Evolutionary conservation across 2,888 invertebrate genomes (phyloP), one percentile per base, ranked within the genome.

Genomic region (Luperina testacea): DNA sequence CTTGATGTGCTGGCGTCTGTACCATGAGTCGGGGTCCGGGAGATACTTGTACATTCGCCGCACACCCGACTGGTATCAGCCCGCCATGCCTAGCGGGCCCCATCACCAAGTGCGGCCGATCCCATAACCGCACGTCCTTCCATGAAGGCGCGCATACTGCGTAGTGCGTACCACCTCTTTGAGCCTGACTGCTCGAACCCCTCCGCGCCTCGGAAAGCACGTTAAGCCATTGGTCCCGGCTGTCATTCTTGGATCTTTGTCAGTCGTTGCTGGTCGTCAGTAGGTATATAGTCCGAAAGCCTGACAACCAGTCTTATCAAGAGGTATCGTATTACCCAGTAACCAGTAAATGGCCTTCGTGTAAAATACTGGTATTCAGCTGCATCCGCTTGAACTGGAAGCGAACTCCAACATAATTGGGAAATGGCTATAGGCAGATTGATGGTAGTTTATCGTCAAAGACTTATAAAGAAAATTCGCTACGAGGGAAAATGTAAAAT

Each of bases 401-500:
- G 11, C 17, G 2, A 7, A 7, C 8, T 27, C 8, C 27, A 27
- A 63, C 27, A 63, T 59, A 59, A 0, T 13, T n/a, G n/a, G 24
- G n/a, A 57, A 57, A 11, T 11, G 27, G 27, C 6, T 27, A 7
- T 27, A 7, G 27, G 61, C 27, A 61, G 61, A 15, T 27, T 15
- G 15, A 51, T 69, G 13, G 51, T 53, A 79, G n/a, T 20, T 69
- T 79, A 64, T 38, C 27, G 9, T n/a, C 57, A n/a, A 11, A 57
- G 57, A 57, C 57, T 24, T 57, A 57, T 11, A 11, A 59, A 59
- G 57, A 59, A n/a, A 59, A 59, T 0, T n/a, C n/a, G n/a, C 24
- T 65, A 65, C 42, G 24, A 45, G 42, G n/a, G 48, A n/a, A 81
- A 72, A 77, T 65, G 20, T 73, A 51, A 75, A 78, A 78, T 78